A percentile compares a stretch with the other conserved stretches of the same genome.
Conservation (phyloP, 2,888 invertebrate species). For the Cheiracanthium punctorium region DNA sequence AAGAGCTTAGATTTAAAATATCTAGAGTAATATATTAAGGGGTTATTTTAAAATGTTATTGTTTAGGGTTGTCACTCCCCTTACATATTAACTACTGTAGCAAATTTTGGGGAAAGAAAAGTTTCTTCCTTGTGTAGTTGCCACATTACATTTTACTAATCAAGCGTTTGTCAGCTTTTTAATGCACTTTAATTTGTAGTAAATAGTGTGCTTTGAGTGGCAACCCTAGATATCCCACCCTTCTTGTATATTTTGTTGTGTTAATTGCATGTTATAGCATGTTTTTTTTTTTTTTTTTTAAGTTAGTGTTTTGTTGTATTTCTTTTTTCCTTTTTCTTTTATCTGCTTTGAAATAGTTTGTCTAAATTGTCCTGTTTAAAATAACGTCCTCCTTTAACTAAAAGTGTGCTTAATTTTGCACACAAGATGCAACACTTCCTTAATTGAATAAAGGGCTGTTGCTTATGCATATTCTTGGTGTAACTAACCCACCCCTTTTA, state of each 20-base stretch:
- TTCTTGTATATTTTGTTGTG: neutral
- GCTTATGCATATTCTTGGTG: constrained; percentile 33
- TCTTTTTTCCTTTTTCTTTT: constrained; percentile 23
- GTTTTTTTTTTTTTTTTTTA: constrained; percentile 32
- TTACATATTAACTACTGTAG: neutral
- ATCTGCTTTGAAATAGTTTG: constrained; percentile 51
- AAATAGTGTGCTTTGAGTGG: constrained; percentile 35
- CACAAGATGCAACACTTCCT: constrained; percentile 62
- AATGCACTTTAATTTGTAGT: neutral
- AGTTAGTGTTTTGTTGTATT: constrained; percentile 30
- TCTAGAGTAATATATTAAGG: no score
- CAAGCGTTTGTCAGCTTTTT: neutral
- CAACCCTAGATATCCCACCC: constrained; percentile 47
- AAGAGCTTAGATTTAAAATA: no score
- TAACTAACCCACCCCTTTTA: constrained; percentile 34
- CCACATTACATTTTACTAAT: neutral
- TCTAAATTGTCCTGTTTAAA: constrained; percentile 63
- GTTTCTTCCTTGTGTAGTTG: constrained; percentile 11
- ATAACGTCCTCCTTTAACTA: constrained; percentile 16
- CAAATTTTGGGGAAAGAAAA: neutral
- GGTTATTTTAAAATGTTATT: constrained; percentile 14
- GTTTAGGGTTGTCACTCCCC: constrained; percentile 61
- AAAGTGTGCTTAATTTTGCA: constrained; percentile 43
- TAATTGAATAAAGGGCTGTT: constrained; percentile 66
- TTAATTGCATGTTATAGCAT: constrained; percentile 45